Conservation (phyloP, 2,888 invertebrate genomes). For the Phymatocera aterrima region DNA sequence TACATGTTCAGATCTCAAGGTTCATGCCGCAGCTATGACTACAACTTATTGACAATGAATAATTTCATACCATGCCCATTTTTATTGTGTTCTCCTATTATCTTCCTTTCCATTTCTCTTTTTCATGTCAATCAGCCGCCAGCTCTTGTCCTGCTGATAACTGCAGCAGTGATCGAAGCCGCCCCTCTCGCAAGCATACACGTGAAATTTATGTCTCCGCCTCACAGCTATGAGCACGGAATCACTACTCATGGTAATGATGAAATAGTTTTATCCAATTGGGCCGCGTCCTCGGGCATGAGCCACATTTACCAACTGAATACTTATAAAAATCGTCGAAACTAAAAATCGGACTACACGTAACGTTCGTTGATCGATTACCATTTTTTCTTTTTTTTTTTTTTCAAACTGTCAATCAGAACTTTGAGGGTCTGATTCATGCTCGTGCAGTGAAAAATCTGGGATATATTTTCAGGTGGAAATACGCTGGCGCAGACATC, state of each 20-base stretch:
- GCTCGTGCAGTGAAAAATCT: background rate
- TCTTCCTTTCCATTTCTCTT: no score
- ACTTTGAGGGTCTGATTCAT: background rate
- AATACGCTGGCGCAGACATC: constrained; percentile 66
- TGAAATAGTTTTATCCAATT: background rate
- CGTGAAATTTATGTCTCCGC: constrained; percentile 68
- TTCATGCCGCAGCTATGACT: background rate
- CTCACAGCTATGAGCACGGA: constrained; percentile 68
- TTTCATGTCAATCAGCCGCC: constrained; percentile 56
- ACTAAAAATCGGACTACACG: background rate
- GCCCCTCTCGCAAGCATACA: constrained; percentile 67
- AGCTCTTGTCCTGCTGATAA: constrained; percentile 56
- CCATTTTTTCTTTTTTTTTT: no score
- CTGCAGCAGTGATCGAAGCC: constrained; percentile 54
- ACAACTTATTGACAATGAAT: background rate
- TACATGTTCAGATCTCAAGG: constrained; percentile 8
- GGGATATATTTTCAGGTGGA: constrained; percentile 54
- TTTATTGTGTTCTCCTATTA: background rate
- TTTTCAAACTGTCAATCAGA: no score
- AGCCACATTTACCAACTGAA: background rate
- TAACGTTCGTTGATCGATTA: background rate
- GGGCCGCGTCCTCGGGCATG: background rate
- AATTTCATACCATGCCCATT: background rate
- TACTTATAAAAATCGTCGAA: constrained; percentile 25
- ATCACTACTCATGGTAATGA: constrained; percentile 65